phyloP scores from a whole-genome alignment of 2,888 invertebrate genomes.

The Rhagium mordax region DNA sequence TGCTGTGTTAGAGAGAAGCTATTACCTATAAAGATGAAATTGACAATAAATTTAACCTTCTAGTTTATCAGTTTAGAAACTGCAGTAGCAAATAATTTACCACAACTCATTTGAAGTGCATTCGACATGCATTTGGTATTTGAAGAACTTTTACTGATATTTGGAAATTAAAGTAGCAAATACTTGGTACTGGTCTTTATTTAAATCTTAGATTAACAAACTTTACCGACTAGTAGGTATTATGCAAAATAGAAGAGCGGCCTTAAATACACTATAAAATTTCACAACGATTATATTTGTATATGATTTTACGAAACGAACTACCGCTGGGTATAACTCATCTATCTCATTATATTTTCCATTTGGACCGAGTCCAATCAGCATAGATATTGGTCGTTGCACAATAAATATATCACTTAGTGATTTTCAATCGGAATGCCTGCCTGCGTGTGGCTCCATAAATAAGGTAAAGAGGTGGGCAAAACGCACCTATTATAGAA shows the following conservation, averaged over 20 bases:
- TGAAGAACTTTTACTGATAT: no score
- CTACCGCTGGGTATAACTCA: slow-evolving; percentile 39
- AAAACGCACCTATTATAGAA: slow-evolving; percentile 71
- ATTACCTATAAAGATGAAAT: no score
- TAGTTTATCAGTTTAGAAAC: no score
- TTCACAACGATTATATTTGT: background rate
- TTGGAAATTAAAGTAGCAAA: no score
- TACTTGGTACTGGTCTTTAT: no score
- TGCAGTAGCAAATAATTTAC: no score
- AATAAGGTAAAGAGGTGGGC: slow-evolving; percentile 70
- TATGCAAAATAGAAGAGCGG: background rate
- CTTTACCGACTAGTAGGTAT: no score
- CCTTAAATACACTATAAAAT: background rate
- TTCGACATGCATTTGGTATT: no score
- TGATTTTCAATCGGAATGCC: slow-evolving; percentile 67
- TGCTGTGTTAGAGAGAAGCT: no score
- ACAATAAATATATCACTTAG: slow-evolving; percentile 67
- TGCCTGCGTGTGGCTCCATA: slow-evolving; percentile 71
- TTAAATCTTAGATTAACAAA: no score
- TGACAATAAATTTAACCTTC: no score
- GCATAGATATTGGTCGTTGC: slow-evolving; percentile 67
- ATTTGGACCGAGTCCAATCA: slow-evolving; percentile 62
- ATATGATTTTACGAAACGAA: background rate
- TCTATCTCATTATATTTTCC: slow-evolving; percentile 41
- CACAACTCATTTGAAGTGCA: no score